Evolutionary conservation across 2,888 invertebrate species (phyloP), one percentile per base, ranked within the genome.

Genomic region (Ectobius pallidus): DNA sequence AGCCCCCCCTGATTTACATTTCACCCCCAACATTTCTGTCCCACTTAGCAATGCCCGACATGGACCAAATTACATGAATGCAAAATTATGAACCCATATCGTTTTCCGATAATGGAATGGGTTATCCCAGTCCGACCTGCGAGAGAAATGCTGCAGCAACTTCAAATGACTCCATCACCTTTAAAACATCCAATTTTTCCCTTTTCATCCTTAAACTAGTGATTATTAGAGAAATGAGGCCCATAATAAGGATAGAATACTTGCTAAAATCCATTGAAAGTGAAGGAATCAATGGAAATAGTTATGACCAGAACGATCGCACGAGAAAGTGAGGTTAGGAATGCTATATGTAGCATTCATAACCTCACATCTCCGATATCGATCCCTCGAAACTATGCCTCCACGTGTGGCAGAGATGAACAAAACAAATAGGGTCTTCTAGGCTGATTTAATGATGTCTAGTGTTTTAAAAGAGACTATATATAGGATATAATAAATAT

Each of bases 21-120:
- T 44, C 70, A 14, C 42, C 46, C 22, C 46, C 44, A 62, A 61
- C 70, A 70, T 70, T 70, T 62, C 70, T 61, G 62, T 70, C 44
- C 46, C 70, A 70, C 70, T 70, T 62, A 70, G 70, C 69, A 22
- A 65, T 65, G 65, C 65, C 65, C 44, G 44, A 65, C 46, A 70
- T 46, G 70, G 61, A 44, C 70, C 62, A 70, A 70, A 70, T 70
- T 70, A 70, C 70, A 70, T 70, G 70, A 70, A 70, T 72, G 62
- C 72, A 69, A 72, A 72, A 72, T 72, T 72, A 72, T 72, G 72
- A 69, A 69, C 61, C 69, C 68, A 69, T 69, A 72, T 72, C 72
- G 72, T 72, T 72, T 72, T 72, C 72, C 72, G 46, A 72, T 72
- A 72, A 67, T 62, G 70, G 62, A 62, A 70, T 70, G 61, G 70